Evolutionary conservation across 2,797 vertebrate genomes (phyloP).

Genomic region (Prunella strophiata): DNA sequence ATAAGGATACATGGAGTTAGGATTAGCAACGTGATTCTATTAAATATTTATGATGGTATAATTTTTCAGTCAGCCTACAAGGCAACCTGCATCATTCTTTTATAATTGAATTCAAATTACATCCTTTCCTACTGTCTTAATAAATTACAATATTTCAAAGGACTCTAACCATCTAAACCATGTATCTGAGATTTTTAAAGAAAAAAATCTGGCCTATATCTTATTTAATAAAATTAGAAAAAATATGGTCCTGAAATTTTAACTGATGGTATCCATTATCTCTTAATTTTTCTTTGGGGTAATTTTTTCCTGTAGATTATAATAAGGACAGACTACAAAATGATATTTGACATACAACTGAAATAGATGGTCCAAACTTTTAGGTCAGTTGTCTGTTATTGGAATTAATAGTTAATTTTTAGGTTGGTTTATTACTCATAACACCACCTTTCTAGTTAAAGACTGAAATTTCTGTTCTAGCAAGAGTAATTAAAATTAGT

Average conservation of each 20-base stretch:
- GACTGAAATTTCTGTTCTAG: background rate
- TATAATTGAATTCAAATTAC: background rate
- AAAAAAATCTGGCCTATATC: background rate
- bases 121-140: background rate
- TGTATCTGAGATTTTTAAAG: background rate
- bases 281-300: background rate
- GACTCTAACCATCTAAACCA: background rate
- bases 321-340: background rate
- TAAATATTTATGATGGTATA: background rate
- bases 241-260: background rate
- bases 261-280: background rate
- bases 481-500: background rate
- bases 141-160: background rate
- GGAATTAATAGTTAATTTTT: background rate
- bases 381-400: background rate
- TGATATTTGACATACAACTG: background rate
- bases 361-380: background rate
- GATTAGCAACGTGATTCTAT: background rate
- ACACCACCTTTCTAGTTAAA: background rate
- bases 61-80: background rate
- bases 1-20: background rate
- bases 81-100: background rate
- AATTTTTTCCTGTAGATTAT: background rate
- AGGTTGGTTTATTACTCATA: background rate
- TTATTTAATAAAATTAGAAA: background rate